phyloP scores from a whole-genome alignment of 2,888 invertebrate genomes.

The Bellardia bayeri region DNA sequence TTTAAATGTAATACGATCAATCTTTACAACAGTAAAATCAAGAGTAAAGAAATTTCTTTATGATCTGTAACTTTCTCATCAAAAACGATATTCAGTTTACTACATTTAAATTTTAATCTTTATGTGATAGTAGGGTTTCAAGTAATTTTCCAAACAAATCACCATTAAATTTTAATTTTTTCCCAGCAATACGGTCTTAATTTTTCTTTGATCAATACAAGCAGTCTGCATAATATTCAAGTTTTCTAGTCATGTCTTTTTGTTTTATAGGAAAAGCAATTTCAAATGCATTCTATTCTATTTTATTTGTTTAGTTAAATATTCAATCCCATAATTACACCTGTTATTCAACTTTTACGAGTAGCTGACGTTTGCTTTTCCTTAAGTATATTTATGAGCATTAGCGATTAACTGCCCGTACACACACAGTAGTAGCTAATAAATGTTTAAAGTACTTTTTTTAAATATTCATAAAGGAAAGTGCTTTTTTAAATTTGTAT shows the following conservation, averaged over 20 bases:
- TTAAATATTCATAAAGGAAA: conserved; percentile 61
- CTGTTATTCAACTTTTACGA: conserved; percentile 43
- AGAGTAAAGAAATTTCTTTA: no score
- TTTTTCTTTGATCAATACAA: neutral
- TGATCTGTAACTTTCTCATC: no score
- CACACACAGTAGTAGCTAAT: conserved; percentile 49
- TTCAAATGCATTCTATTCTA: neutral
- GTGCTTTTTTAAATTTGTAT: conserved; percentile 47
- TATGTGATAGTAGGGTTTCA: neutral
- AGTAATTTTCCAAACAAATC: neutral
- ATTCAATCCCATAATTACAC: conserved; percentile 50
- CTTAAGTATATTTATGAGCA: conserved; percentile 39
- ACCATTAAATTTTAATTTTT: neutral
- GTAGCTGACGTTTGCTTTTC: conserved; percentile 10
- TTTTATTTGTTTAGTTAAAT: conserved; percentile 16
- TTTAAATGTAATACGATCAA: no score
- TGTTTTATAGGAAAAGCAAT: conserved; percentile 23
- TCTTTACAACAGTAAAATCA: no score
- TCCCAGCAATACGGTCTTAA: neutral
- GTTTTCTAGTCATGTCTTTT: conserved; percentile 10
- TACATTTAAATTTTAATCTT: no score
- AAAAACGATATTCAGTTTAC: no score
- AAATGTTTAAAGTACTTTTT: conserved; percentile 25
- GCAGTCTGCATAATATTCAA: neutral
- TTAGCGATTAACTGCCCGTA: conserved; percentile 16